Conservation (phyloP, 2,113 vertebrate genomes). For the Hystrix brachyura region DNA sequence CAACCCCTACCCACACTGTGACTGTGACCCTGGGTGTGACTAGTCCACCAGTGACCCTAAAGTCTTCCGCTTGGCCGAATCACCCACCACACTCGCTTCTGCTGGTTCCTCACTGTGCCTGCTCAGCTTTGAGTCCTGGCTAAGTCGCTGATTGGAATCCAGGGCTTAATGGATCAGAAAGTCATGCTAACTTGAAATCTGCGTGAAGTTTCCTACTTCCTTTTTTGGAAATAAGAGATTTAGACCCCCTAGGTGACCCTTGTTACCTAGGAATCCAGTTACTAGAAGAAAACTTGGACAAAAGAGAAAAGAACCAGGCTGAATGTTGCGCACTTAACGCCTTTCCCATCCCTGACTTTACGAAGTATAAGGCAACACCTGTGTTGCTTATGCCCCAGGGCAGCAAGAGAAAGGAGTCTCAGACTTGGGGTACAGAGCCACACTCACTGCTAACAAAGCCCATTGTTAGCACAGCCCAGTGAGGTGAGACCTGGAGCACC, state of each 20-base stretch:
- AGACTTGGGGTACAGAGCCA: background rate
- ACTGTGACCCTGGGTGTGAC: accelerated
- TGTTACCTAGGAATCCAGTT: background rate
- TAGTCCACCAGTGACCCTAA: background rate
- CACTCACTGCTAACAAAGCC: background rate
- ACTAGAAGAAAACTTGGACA: background rate
- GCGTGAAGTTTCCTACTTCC: background rate
- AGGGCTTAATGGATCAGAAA: background rate
- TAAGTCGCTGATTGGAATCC: background rate
- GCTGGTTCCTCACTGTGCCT: background rate
- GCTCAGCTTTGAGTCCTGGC: background rate
- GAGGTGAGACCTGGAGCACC: background rate
- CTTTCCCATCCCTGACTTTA: background rate
- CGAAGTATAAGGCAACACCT: background rate
- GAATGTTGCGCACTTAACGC: background rate
- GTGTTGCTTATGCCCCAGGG: background rate
- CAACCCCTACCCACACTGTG: accelerated
- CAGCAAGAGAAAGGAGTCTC: background rate
- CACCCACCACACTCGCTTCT: background rate
- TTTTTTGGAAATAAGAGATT: background rate
- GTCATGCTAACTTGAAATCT: background rate
- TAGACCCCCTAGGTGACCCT: background rate
- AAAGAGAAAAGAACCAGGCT: background rate
- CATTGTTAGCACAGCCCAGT: background rate
- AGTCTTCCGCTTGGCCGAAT: background rate